phyloP scores from a whole-genome alignment of 2,888 invertebrate genomes.

The Labia minor region DNA sequence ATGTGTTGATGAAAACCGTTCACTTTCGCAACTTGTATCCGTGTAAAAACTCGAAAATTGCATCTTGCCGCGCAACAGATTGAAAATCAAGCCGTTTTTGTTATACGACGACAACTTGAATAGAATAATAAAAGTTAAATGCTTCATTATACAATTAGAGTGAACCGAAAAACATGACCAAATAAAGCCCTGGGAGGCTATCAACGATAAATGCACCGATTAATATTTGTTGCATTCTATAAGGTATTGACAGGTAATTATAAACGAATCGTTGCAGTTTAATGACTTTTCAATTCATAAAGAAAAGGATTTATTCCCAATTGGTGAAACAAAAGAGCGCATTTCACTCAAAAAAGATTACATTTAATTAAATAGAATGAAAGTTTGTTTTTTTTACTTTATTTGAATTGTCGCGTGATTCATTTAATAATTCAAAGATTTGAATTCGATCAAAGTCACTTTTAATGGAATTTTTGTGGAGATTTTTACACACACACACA shows the following conservation, averaged over 20 bases:
- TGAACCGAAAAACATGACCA: background rate
- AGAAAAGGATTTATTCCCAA: constrained; percentile 13
- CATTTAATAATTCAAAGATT: constrained; percentile 1
- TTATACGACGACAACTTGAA: background rate
- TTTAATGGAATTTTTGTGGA: background rate
- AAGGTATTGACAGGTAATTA: background rate
- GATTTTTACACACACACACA: background rate
- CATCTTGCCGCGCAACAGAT: constrained; percentile 13
- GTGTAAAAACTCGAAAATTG: constrained; percentile 13
- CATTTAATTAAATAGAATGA: background rate
- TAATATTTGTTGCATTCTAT: constrained; percentile 1
- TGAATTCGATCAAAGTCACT: background rate
- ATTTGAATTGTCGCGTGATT: no score
- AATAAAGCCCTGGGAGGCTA: constrained; percentile 13
- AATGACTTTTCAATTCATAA: background rate
- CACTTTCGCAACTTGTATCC: background rate
- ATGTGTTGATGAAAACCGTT: constrained; percentile 13
- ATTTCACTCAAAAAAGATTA: background rate
- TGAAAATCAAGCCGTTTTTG: constrained; percentile 13
- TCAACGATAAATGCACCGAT: constrained; percentile 13
- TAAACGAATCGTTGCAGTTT: background rate
- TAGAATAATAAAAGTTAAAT: constrained; percentile 13
- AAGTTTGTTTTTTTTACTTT: background rate
- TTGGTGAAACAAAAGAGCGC: background rate
- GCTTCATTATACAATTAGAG: constrained; percentile 4